A percentile compares a stretch with the other conserved stretches of the same genome.
phyloP scores from a whole-genome alignment of 1,140 invertebrate species.

The Condylostylus longicornis region DNA sequence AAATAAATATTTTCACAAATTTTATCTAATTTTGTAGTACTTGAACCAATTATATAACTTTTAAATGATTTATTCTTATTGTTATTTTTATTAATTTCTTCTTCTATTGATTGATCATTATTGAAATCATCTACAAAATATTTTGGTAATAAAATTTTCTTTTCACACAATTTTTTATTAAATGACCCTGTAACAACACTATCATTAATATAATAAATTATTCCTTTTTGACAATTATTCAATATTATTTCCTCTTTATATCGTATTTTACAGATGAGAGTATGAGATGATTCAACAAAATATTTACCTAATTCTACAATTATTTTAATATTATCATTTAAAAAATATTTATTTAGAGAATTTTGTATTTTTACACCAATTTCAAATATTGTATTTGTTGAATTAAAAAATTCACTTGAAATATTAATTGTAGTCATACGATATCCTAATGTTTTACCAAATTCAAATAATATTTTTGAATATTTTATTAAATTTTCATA shows the following conservation, averaged over 20 bases:
- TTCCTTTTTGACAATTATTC: slow-evolving; percentile 36
- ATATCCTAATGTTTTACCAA: slow-evolving; percentile 52
- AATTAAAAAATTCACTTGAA: slow-evolving; percentile 75
- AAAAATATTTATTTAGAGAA: neutral
- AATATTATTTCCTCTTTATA: slow-evolving; percentile 53
- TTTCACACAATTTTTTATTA: slow-evolving; percentile 92
- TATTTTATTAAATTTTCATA: slow-evolving; percentile 56
- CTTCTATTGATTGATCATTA: too few relatives aligned
- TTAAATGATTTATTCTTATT: slow-evolving; percentile 20
- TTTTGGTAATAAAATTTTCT: slow-evolving; percentile 40
- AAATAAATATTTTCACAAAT: slow-evolving; percentile 43
- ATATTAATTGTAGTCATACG: slow-evolving; percentile 62
- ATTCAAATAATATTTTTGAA: slow-evolving; percentile 52
- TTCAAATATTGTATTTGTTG: slow-evolving; percentile 43
- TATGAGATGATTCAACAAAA: slow-evolving; percentile 87
- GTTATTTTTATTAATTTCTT: slow-evolving; percentile 8
- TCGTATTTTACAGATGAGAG: slow-evolving; percentile 73
- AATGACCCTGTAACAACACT: slow-evolving; percentile 99
- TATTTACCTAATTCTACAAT: slow-evolving; percentile 96
- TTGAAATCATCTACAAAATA: slow-evolving; percentile 16
- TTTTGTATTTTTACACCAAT: slow-evolving; percentile 28
- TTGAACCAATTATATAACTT: slow-evolving; percentile 79
- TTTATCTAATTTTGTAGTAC: slow-evolving; percentile 80
- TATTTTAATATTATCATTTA: slow-evolving; percentile 53
- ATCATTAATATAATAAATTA: slow-evolving; percentile 97